Conservation (phyloP, 2,888 invertebrate species). For the Orchesella flavescens region DNA sequence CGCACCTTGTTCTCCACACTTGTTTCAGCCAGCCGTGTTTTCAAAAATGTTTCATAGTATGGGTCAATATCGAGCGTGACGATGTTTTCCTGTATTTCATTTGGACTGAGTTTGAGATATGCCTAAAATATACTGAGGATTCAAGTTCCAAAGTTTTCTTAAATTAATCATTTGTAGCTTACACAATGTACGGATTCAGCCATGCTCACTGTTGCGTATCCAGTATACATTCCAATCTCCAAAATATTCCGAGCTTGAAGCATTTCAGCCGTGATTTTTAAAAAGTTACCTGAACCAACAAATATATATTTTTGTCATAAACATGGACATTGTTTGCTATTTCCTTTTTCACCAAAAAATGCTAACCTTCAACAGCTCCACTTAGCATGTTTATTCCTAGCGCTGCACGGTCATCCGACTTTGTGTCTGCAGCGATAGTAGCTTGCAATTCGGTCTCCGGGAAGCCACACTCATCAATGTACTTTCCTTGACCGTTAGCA, state of each 20-base stretch:
- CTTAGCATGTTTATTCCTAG: conserved; percentile 44
- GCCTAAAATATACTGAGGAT: not conserved
- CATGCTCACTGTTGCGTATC: conserved; percentile 68
- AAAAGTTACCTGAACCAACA: conserved; percentile 63
- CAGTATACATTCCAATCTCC: conserved; percentile 71
- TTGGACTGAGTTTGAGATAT: not conserved
- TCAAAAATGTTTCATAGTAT: conserved; percentile 55
- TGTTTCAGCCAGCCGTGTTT: conserved; percentile 59
- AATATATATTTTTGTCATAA: too few relatives aligned
- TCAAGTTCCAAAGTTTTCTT: not conserved
- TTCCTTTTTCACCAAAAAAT: not conserved
- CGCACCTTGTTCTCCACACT: conserved; percentile 62
- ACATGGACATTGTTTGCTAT: not conserved
- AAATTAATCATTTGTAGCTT: not conserved
- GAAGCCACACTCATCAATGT: conserved; percentile 39
- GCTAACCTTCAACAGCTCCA: conserved; percentile 64
- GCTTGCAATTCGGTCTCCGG: conserved; percentile 59
- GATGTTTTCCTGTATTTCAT: conserved; percentile 60
- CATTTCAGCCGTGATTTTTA: conserved; percentile 65
- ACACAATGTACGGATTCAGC: conserved; percentile 63
- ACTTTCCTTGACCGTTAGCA: conserved; percentile 41
- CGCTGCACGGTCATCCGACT: conserved; percentile 39
- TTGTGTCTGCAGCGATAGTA: conserved; percentile 62
- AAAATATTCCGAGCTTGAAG: conserved; percentile 62
- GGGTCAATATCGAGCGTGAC: conserved; percentile 65